Conservation (phyloP, 2,888 invertebrate species). For the Latrodectus hesperus region DNA sequence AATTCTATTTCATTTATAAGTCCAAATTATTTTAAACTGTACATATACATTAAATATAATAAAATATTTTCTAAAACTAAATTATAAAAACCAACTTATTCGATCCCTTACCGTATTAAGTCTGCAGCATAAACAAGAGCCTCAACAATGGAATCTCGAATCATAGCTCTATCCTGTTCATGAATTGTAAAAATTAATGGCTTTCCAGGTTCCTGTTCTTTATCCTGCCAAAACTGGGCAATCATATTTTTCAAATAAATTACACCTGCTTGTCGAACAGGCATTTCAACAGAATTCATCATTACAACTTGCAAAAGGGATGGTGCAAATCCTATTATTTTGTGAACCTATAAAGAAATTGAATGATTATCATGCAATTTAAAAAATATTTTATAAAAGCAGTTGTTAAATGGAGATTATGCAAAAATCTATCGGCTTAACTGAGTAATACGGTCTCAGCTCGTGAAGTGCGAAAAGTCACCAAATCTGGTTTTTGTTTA, state of each 20-base stretch:
- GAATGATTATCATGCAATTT: neutral
- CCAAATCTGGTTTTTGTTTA: too few relatives aligned
- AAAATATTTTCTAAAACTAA: too few relatives aligned
- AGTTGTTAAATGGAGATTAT: too few relatives aligned
- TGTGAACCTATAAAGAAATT: conserved; percentile 82
- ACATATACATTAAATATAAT: too few relatives aligned
- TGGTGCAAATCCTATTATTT: conserved; percentile 97
- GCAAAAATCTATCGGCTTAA: too few relatives aligned
- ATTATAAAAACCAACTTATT: too few relatives aligned
- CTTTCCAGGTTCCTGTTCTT: conserved; percentile 81
- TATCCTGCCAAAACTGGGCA: conserved; percentile 85
- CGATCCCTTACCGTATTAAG: conserved; percentile 80
- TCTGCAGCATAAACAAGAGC: conserved; percentile 95
- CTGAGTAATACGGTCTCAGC: too few relatives aligned
- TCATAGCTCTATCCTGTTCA: conserved; percentile 95
- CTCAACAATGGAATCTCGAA: conserved; percentile 95
- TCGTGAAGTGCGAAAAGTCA: too few relatives aligned
- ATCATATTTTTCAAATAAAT: conserved; percentile 97
- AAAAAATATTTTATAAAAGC: neutral
- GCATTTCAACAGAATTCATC: conserved; percentile 87
- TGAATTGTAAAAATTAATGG: conserved; percentile 84
- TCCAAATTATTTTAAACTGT: too few relatives aligned
- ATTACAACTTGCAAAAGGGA: conserved; percentile 92
- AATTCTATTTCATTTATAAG: too few relatives aligned
- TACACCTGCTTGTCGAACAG: conserved; percentile 95